phyloP scores from a whole-genome alignment of 2,888 invertebrate genomes.

The Phytoseiulus persimilis region DNA sequence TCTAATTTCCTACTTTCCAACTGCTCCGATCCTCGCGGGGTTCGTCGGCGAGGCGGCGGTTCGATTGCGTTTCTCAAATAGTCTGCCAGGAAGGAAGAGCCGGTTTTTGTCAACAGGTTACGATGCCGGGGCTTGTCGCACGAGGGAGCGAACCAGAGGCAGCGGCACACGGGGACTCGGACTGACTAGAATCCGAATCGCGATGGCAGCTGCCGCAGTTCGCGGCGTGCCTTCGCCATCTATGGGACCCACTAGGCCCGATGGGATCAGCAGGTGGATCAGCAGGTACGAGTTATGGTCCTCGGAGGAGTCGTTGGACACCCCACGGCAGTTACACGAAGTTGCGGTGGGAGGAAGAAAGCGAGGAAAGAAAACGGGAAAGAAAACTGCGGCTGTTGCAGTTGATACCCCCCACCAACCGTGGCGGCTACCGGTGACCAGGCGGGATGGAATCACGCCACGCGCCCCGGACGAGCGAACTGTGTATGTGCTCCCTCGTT shows the following conservation, averaged over 20 bases:
- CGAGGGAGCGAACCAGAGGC: not conserved
- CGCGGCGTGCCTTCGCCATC: not conserved
- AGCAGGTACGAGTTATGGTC: constrained; percentile 26
- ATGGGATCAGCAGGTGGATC: constrained; percentile 24
- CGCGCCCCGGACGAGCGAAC: not conserved
- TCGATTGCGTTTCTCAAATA: not conserved
- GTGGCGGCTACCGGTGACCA: not conserved
- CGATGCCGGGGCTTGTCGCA: too few relatives aligned
- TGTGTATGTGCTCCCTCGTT: not conserved
- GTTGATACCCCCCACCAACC: not conserved
- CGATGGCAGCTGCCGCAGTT: not conserved
- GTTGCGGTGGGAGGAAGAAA: constrained; percentile 14
- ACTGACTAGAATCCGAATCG: not conserved
- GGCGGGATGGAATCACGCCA: not conserved
- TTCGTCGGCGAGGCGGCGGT: not conserved
- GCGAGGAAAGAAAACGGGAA: not conserved
- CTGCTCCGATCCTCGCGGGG: not conserved
- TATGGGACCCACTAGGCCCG: not conserved
- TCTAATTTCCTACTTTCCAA: not conserved
- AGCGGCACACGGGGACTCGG: not conserved
- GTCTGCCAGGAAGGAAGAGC: not conserved
- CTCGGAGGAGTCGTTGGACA: constrained; percentile 37
- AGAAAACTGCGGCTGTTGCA: not conserved
- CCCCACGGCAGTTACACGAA: constrained; percentile 1
- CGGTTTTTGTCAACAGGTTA: not conserved